Conservation (phyloP, 2,888 invertebrate species). For the Epistrophe grossulariae region DNA sequence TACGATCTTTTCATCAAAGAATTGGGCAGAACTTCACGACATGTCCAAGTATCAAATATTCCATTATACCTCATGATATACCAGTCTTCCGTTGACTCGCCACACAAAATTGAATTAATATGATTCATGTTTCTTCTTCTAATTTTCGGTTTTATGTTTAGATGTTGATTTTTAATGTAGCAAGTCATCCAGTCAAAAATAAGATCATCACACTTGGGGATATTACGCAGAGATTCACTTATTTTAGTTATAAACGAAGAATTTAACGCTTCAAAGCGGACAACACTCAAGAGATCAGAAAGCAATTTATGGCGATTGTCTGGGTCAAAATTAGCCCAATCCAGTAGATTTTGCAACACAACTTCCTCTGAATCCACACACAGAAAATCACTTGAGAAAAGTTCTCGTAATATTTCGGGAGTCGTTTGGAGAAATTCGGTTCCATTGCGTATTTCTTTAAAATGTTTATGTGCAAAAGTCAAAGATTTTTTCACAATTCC, state of each 20-base stretch:
- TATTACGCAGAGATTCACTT: not conserved
- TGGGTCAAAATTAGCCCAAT: not conserved
- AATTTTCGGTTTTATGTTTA: not conserved
- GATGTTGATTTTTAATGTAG: not conserved
- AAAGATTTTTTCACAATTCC: not conserved
- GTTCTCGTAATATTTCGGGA: not conserved
- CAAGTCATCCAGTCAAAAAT: not conserved
- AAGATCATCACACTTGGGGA: not conserved
- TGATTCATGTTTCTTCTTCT: constrained; percentile 2
- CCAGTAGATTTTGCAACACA: not conserved
- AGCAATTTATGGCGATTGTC: not conserved
- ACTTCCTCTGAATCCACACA: not conserved
- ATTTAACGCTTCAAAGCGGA: not conserved
- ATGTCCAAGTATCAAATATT: not conserved
- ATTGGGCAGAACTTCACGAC: not conserved
- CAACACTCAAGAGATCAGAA: not conserved
- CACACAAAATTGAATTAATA: not conserved
- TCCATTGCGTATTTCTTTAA: not conserved
- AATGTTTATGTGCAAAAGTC: not conserved
- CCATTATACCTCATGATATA: constrained; percentile 3
- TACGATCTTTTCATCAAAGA: not conserved
- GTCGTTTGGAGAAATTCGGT: not conserved
- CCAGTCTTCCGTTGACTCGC: not conserved
- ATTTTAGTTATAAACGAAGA: not conserved
- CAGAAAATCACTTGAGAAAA: not conserved